phyloP scores from a whole-genome alignment of 2,888 invertebrate species.

The Thereva nobilitata region DNA sequence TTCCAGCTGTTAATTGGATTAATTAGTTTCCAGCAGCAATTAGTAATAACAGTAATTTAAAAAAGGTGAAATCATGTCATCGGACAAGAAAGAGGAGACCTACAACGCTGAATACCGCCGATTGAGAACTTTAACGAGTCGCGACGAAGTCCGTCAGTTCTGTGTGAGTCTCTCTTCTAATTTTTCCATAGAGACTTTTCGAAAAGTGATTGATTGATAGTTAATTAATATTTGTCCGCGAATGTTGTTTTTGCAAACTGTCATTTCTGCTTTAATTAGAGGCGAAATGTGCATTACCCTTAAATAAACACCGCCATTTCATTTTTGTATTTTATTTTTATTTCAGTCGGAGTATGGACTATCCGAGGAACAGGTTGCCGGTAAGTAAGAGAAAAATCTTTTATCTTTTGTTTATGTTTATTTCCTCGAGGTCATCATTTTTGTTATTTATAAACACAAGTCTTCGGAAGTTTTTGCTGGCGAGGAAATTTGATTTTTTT shows the following conservation, averaged over 20 bases:
- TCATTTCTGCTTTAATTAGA: too few relatives aligned
- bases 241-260: too few relatives aligned
- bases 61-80: background rate
- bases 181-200: background rate
- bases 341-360: constrained; percentile 84
- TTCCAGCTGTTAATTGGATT: too few relatives aligned
- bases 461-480: constrained; percentile 16
- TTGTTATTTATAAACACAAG: constrained; percentile 17
- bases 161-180: constrained; percentile 63
- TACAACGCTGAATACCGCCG: constrained; percentile 74
- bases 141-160: constrained; percentile 68
- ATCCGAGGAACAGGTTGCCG: constrained; percentile 86
- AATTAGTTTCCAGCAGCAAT: too few relatives aligned
- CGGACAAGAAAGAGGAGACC: constrained; percentile 52
- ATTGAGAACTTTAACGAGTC: constrained; percentile 69
- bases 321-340: constrained; percentile 48
- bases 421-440: constrained; percentile 15
- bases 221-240: too few relatives aligned
- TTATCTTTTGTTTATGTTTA: constrained; percentile 24
- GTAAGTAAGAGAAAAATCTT: constrained; percentile 57
- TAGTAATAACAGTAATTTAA: too few relatives aligned
- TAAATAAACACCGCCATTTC: constrained; percentile 12
- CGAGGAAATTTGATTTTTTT: constrained; percentile 12
- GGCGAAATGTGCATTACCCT: too few relatives aligned
- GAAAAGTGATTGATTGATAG: too few relatives aligned